These are phyloP conservation scores for Caenorhabditis plicata DNA, from an alignment of 2,888 invertebrate species.

Conservation along the genomic window DNA sequence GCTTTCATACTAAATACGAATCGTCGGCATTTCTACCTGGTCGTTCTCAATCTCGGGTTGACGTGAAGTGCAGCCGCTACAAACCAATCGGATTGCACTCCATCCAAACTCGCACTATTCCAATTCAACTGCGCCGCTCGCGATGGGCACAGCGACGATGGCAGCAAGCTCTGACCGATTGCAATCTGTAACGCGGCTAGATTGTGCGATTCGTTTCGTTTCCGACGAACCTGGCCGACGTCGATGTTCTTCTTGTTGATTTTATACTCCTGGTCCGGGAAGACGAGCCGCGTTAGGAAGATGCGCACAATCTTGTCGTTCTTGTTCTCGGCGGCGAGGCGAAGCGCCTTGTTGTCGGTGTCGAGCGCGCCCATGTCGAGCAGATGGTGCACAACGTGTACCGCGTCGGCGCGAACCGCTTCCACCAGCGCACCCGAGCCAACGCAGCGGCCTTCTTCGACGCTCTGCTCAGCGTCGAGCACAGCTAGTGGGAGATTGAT, in stretches of 20 bases:
- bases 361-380: conserved; percentile 83
- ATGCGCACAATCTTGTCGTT: conserved; percentile 49
- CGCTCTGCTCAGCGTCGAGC: conserved; percentile 64
- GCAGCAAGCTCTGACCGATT: conserved; percentile 48
- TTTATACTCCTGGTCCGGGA: conserved; percentile 85
- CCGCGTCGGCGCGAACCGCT: conserved; percentile 75
- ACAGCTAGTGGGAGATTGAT: conserved; percentile 75
- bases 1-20: no score
- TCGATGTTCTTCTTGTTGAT: conserved; percentile 85
- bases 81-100: conserved; percentile 79
- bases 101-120: conserved; percentile 76
- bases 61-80: conserved; percentile 78
- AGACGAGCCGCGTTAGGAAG: conserved; percentile 54
- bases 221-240: conserved; percentile 73
- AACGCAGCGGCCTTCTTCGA: conserved; percentile 53
- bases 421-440: conserved; percentile 72
- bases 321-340: conserved; percentile 41
- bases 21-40: no score
- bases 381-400: conserved; percentile 76
- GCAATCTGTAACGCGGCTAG: no score
- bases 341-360: conserved; percentile 80
- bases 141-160: conserved; percentile 73
- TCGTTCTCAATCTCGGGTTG: conserved; percentile 77
- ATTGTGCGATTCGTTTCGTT: no score
- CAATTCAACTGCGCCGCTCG: conserved; percentile 84